Evolutionary conservation across 2,888 invertebrate genomes (phyloP).

Genomic region (Hanleya hanleyi): DNA sequence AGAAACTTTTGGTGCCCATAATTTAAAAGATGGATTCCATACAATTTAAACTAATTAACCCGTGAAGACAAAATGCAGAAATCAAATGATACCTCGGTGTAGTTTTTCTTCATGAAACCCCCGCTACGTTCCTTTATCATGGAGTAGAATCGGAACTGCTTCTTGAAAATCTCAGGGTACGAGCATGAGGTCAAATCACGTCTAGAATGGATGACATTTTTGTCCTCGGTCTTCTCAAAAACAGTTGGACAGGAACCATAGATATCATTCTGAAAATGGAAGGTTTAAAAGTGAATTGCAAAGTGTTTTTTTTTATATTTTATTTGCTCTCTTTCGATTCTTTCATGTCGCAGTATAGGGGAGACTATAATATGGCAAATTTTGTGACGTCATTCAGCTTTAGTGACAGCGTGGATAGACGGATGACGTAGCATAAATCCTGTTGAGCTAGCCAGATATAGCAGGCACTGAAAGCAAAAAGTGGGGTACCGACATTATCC

Average conservation of each 20-base stretch:
- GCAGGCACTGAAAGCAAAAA: too few species aligned
- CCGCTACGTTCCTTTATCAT: not conserved
- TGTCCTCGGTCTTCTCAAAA: not conserved
- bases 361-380: too few species aligned
- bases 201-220: not conserved
- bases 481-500: too few species aligned
- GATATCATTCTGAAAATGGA: not conserved
- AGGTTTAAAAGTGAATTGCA: too few species aligned
- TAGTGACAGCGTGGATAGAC: too few species aligned
- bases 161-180: not conserved
- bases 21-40: not conserved
- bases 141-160: not conserved
- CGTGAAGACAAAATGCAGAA: not conserved
- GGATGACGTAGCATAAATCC: too few species aligned
- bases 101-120: not conserved
- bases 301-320: too few species aligned
- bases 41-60: not conserved
- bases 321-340: too few species aligned
- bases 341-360: too few species aligned
- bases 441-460: too few species aligned
- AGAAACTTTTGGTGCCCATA: not conserved
- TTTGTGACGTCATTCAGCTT: too few species aligned
- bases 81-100: constrained; percentile 7
- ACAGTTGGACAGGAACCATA: not conserved
- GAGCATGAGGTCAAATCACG: not conserved